A percentile compares a stretch with the other conserved stretches of the same genome.
Evolutionary conservation across 2,113 vertebrate species (phyloP).

Genomic region (Phalacrocorax pelagicus): DNA sequence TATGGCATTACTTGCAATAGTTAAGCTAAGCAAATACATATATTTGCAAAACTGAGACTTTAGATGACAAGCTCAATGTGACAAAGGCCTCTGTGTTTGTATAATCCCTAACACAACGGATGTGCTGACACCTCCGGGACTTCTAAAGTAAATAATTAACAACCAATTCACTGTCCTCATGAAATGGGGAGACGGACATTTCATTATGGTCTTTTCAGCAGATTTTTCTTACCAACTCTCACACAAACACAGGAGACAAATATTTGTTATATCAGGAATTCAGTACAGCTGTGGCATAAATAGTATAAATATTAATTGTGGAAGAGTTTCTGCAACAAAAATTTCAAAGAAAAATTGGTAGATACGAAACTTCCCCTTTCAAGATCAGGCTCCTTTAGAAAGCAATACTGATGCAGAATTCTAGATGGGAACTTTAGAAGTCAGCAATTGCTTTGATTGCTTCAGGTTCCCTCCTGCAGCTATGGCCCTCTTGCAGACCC

Average conservation of each 20-base stretch:
- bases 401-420: not conserved
- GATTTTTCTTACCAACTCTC: not conserved
- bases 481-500: not conserved
- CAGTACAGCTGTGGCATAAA: not conserved
- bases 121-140: accelerated
- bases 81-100: not conserved
- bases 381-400: not conserved
- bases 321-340: not conserved
- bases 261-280: not conserved
- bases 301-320: not conserved
- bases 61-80: not conserved
- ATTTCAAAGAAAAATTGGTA: not conserved
- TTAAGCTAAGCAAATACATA: not conserved
- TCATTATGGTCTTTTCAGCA: not conserved
- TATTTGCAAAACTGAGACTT: not conserved
- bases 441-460: not conserved
- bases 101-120: not conserved
- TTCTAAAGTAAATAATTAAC: not conserved
- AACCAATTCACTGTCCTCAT: not conserved
- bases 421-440: not conserved
- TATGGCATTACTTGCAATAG: not conserved
- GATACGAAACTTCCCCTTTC: not conserved
- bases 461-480: not conserved
- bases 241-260: not conserved
- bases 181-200: not conserved